These are phyloP conservation scores for Trochalopteron elliotii DNA, from an alignment of 2,113 vertebrate species.

Conservation along the genomic window DNA sequence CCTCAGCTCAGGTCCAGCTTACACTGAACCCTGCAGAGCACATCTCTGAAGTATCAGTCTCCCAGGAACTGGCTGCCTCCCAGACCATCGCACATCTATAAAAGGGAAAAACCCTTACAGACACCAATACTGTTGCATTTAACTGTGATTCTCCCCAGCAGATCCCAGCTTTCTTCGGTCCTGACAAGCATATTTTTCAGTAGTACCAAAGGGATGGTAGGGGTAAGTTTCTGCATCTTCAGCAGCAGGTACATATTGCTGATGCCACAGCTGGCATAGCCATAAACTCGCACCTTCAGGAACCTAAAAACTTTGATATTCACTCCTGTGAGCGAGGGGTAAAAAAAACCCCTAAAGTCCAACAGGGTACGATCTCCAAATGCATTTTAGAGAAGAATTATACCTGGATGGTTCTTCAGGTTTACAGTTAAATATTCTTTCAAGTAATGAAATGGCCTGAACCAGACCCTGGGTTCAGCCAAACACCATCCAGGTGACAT, in stretches of 20 bases:
- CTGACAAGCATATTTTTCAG: not conserved
- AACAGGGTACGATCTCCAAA: rapidly evolving
- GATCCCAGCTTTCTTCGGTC: not conserved
- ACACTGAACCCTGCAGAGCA: not conserved
- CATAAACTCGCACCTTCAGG: not conserved
- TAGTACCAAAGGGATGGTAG: not conserved
- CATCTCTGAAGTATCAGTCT: not conserved
- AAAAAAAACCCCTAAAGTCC: not conserved
- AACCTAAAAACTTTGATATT: not conserved
- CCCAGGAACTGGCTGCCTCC: not conserved
- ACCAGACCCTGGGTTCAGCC: not conserved
- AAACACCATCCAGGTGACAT: not conserved
- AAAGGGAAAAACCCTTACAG: not conserved
- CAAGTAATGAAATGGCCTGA: not conserved
- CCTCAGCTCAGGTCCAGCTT: not conserved
- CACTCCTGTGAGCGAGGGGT: rapidly evolving
- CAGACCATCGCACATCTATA: not conserved
- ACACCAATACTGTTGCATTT: not conserved
- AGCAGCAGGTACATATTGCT: not conserved
- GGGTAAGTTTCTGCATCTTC: not conserved
- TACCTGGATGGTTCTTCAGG: not conserved
- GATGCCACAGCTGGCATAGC: not conserved
- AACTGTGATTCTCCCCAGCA: not conserved
- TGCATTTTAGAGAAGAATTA: not conserved
- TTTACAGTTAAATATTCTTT: not conserved